Conservation (phyloP, 2,113 vertebrate species). For the Corythornis cristatus region DNA sequence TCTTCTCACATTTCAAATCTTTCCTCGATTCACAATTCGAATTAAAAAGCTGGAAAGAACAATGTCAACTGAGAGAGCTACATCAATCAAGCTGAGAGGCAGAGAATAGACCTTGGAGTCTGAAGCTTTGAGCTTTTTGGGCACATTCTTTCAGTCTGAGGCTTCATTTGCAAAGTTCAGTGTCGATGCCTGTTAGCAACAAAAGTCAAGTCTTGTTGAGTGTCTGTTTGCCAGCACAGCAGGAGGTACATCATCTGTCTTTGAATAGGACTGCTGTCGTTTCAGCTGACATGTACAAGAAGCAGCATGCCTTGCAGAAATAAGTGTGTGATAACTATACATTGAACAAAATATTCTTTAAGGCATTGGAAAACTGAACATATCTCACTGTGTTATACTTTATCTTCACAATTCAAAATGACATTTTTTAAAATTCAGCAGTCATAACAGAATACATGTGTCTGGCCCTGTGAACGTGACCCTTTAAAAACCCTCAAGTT, state of each 20-base stretch:
- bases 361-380: constrained; percentile 49
- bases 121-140: constrained; percentile 49
- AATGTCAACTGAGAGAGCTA: neutral
- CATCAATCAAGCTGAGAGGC: neutral
- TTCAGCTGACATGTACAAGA: constrained; percentile 59
- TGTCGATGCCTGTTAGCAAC: constrained; percentile 68
- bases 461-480: neutral
- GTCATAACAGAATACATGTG: neutral
- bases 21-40: neutral
- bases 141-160: constrained; percentile 15
- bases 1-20: neutral
- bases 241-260: constrained; percentile 63
- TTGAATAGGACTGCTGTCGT: constrained; percentile 43
- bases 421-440: constrained; percentile 59
- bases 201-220: constrained; percentile 73
- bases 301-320: constrained; percentile 69
- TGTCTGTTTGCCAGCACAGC: constrained; percentile 55
- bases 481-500: neutral
- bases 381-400: constrained; percentile 40
- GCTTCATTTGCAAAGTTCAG: constrained; percentile 52
- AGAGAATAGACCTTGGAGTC: neutral
- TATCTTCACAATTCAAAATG: constrained; percentile 53
- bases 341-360: constrained; percentile 53
- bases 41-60: neutral
- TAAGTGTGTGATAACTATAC: constrained; percentile 62